Evolutionary conservation across 2,888 invertebrate genomes (phyloP).

Genomic region (Lithophane leautieri): DNA sequence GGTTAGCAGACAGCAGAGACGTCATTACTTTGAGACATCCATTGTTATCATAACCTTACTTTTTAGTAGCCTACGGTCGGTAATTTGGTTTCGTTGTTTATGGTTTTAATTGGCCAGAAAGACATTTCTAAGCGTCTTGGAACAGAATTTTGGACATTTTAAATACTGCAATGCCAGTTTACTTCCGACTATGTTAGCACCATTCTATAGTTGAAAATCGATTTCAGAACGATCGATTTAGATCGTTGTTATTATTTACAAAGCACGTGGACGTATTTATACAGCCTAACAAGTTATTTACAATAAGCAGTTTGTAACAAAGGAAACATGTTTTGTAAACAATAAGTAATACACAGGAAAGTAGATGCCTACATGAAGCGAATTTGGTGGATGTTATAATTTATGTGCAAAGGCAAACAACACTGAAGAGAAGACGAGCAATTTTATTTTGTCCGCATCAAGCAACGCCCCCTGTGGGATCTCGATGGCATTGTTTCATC

Average conservation of each 20-base stretch:
- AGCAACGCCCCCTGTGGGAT: conserved; percentile 84
- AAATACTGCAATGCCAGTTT: not conserved
- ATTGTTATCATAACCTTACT: conserved; percentile 40
- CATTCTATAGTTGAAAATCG: not conserved
- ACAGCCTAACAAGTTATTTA: conserved; percentile 22
- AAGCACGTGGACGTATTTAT: conserved; percentile 40
- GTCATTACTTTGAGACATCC: conserved; percentile 33
- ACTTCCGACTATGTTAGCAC: not conserved
- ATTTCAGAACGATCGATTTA: too few relatives aligned
- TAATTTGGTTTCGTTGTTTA: conserved; percentile 10
- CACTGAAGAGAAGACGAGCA: conserved; percentile 3
- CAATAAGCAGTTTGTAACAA: conserved; percentile 29
- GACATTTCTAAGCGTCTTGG: too few relatives aligned
- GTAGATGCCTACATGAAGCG: not conserved
- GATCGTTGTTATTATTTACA: conserved; percentile 1
- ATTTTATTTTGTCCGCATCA: conserved; percentile 58
- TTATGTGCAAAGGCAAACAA: conserved; percentile 17
- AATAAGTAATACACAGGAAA: conserved; percentile 19
- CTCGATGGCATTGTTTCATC: conserved; percentile 79
- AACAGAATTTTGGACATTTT: not conserved
- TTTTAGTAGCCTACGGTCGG: conserved; percentile 5
- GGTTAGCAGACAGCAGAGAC: not conserved
- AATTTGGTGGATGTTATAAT: conserved; percentile 18
- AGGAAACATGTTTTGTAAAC: conserved; percentile 23
- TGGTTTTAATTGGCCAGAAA: not conserved